Evolutionary conservation across 2,113 vertebrate genomes (phyloP), one percentile per base, ranked within the genome.

Genomic region (Pollimyrus isidori): DNA sequence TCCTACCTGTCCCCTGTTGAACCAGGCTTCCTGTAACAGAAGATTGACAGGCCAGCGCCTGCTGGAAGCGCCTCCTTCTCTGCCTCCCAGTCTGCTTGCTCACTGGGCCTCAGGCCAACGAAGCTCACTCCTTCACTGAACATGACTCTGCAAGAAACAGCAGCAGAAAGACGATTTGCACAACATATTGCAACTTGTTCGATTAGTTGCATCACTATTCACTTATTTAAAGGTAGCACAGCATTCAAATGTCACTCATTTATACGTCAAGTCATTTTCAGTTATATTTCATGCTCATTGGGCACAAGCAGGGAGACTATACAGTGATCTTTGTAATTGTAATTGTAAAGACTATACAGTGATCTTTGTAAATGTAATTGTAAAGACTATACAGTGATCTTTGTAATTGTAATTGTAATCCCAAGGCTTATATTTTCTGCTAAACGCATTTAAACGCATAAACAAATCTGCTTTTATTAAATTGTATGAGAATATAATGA

Each of bases 51-150:
- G 35, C 93, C 95, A 90, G 94, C 94, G 92, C 95, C 92, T 9
- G 95, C 95, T 0, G 96, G 96, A 58, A 97, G 95, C 0, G 97
- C 96, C 90, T 98, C 97, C 91, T 98, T 97, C 94, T 98, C 98
- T 91, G 99, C 97, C 0, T 97, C 97, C 98, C 98, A 99, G 53
- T 96, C 96, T 19, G 96, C 96, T 0, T 97, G 94, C 11, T 96
- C 95, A 13, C 96, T 97, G 48, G 97, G 95, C 62, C 97, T 96
- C 93, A 99, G 95, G 0, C 96, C 94, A 26, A 92, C 80, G 80
- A 99, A 97, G 95, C 92, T 97, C 95, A 99, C 96, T 0, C 98
- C 97, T 0, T 97, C 93, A 0, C 95, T 97, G 0, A 97, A 98
- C 95, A 96, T 97, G 90, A 97, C 97, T 92, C 98, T 99, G 95